Conservation (phyloP, 2,113 vertebrate genomes). For the Arenaria interpres region DNA sequence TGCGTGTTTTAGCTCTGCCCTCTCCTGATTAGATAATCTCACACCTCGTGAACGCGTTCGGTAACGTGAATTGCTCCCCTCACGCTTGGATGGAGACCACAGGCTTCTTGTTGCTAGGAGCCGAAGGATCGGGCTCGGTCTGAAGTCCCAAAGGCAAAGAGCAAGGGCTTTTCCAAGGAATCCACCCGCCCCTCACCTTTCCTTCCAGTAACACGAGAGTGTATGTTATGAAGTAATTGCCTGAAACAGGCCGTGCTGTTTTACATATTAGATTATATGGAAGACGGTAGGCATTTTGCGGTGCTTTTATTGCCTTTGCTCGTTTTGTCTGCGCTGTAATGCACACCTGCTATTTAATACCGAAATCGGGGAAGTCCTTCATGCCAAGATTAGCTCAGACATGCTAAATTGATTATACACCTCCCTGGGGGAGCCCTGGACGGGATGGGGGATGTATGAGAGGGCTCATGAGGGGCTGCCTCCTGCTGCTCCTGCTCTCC, state of each 20-base stretch:
- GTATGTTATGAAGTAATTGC: not conserved
- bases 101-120: not conserved
- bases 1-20: not conserved
- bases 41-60: not conserved
- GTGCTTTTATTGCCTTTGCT: conserved; percentile 19
- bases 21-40: not conserved
- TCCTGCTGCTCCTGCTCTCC: not conserved
- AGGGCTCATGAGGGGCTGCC: not conserved
- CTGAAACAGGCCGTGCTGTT: not conserved
- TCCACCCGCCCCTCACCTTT: not conserved
- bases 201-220: not conserved
- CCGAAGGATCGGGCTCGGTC: not conserved
- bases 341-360: conserved; percentile 29
- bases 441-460: rapidly evolving
- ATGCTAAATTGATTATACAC: not conserved
- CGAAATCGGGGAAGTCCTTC: not conserved
- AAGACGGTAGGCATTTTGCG: not conserved
- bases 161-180: not conserved
- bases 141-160: not conserved
- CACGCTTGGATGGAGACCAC: not conserved
- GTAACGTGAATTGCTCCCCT: not conserved
- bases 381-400: not conserved
- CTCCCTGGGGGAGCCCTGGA: not conserved
- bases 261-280: not conserved
- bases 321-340: not conserved